A percentile compares a stretch with the other conserved stretches of the same genome.
Conservation (phyloP, 2,797 vertebrate species). For the Ctenopoma multispine region DNA sequence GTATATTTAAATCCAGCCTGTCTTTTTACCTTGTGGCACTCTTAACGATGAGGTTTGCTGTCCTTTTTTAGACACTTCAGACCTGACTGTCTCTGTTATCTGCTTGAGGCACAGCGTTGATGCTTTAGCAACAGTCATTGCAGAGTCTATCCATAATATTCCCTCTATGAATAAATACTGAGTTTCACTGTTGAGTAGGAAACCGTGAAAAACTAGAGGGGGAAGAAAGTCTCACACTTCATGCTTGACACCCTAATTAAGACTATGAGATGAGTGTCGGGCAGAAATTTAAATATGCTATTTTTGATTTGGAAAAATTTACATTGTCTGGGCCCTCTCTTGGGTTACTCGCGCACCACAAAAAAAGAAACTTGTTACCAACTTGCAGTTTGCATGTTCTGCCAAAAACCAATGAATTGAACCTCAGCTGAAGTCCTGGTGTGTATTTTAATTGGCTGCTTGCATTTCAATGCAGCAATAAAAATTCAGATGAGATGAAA, state of each 20-base stretch:
- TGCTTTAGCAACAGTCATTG: slow-evolving; percentile 2
- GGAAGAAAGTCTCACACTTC: slow-evolving; percentile 2
- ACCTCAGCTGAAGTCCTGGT: slow-evolving; percentile 33
- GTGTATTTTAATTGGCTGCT: slow-evolving; percentile 75
- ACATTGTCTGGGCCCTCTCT: slow-evolving; percentile 40
- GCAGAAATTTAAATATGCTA: slow-evolving; percentile 53
- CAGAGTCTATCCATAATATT: slow-evolving; percentile 31
- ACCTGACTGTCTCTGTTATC: slow-evolving; percentile 8
- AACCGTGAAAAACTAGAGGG: slow-evolving; percentile 15
- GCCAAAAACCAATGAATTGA: slow-evolving; percentile 63
- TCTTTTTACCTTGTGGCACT: background rate
- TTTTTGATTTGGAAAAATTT: slow-evolving; percentile 56
- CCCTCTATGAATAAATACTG: slow-evolving; percentile 47
- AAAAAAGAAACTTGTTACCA: slow-evolving; percentile 62
- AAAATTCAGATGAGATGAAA: slow-evolving; percentile 44
- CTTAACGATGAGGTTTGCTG: background rate
- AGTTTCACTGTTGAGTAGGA: slow-evolving; percentile 10
- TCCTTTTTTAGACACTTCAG: background rate
- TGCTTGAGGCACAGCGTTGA: slow-evolving; percentile 4
- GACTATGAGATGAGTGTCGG: slow-evolving; percentile 19
- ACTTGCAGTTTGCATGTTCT: slow-evolving; percentile 44
- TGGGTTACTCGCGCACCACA: slow-evolving; percentile 26
- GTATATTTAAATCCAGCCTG: background rate
- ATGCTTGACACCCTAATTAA: slow-evolving; percentile 51
- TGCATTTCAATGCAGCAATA: slow-evolving; percentile 52